These are phyloP conservation scores for Clupea harengus DNA, from an alignment of 2,113 vertebrate genomes.

Conservation along the genomic window DNA sequence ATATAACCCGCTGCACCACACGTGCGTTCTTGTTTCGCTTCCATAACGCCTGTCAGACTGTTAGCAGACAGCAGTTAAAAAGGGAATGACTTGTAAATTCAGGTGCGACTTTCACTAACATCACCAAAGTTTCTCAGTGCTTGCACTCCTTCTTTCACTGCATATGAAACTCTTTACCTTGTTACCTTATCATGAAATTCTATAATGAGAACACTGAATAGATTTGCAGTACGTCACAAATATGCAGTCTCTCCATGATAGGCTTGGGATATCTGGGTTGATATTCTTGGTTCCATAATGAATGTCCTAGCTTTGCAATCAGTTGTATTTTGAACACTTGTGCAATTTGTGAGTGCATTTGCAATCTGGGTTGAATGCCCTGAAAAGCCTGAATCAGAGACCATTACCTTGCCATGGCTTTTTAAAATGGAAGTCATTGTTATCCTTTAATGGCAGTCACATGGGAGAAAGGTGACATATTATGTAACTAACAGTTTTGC, in stretches of 20 bases:
- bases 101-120: background rate
- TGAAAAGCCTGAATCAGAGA: background rate
- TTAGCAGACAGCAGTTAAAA: background rate
- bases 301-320: background rate
- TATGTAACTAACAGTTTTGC: background rate
- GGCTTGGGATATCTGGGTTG: background rate
- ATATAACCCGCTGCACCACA: background rate
- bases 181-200: background rate
- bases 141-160: background rate
- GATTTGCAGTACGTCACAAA: background rate
- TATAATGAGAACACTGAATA: background rate
- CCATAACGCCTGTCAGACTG: background rate
- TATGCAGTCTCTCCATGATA: background rate
- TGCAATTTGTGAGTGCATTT: background rate
- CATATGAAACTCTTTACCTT: background rate
- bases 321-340: constrained; percentile 10
- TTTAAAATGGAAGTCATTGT: background rate
- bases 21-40: background rate
- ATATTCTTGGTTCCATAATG: constrained; percentile 3
- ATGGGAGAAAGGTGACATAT: background rate
- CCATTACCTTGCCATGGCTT: constrained; percentile 1
- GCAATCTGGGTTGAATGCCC: background rate
- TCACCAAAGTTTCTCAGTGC: background rate
- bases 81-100: background rate
- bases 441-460: background rate